Evolutionary conservation across 2,113 vertebrate species (phyloP).

Genomic region (Capreolus pygargus): DNA sequence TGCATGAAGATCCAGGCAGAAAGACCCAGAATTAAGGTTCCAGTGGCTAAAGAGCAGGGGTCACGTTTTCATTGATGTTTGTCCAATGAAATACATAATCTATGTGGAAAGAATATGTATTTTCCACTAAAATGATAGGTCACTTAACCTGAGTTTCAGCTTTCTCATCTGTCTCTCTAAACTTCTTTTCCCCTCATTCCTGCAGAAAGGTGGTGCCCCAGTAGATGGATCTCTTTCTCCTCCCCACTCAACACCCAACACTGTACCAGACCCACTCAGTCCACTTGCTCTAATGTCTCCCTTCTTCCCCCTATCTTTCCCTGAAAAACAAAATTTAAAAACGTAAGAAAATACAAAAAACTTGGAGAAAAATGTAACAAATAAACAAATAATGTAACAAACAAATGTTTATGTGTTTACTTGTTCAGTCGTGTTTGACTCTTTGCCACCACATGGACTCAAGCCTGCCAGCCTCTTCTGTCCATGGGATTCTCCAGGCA

Average conservation of each 20-base stretch:
- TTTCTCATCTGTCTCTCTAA: not conserved
- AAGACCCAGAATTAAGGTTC: not conserved
- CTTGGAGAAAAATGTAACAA: not conserved
- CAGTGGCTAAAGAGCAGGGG: not conserved
- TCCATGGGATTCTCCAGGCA: not conserved
- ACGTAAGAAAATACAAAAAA: not conserved
- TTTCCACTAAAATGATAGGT: not conserved
- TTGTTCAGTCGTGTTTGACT: not conserved
- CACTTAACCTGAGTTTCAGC: not conserved
- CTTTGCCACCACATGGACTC: not conserved
- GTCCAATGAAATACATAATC: not conserved
- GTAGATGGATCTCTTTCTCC: not conserved
- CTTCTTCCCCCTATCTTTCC: not conserved
- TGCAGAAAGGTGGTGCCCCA: not conserved
- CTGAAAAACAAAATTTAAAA: not conserved
- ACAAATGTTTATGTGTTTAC: not conserved
- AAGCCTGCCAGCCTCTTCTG: not conserved
- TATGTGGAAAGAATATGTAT: not conserved
- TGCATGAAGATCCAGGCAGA: not conserved
- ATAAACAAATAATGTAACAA: not conserved
- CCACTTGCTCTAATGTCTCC: not conserved
- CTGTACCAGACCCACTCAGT: not conserved
- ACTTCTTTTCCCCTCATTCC: not conserved
- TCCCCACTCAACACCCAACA: not conserved
- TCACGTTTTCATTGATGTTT: not conserved